Evolutionary conservation across 1,140 invertebrate genomes (phyloP), one percentile per base, ranked within the genome.

Genomic region (Harlomillsia oculata): DNA sequence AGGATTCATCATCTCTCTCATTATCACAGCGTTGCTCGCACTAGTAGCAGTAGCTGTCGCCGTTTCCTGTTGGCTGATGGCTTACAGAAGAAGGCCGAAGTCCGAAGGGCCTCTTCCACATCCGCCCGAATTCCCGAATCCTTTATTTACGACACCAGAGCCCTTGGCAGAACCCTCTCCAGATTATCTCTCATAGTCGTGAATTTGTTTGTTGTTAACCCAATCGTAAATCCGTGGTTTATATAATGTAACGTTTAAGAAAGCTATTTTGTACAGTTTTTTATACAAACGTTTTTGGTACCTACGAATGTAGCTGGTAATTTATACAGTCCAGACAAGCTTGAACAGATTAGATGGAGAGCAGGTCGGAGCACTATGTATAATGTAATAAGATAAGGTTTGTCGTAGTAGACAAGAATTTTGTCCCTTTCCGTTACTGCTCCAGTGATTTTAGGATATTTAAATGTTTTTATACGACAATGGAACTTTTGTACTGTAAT

Each of bases 21-120:
- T 92, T 55, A 85, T 95, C 66, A 94, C 90, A 50, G 89, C 89
- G 18, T 77, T 95, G 40, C 72, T 95, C 67, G 89, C 90, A 37
- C 76, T 95, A 41, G 89, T 94, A 21, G 89, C 90, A 30, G 88
- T 95, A 26, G 90, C 90, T 20, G 87, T 93, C 30, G 89, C 89
- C 40, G 89, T 94, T 21, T 92, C 89, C 34, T 94, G 90, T 72
- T 95, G 89, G 89, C 76, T 94, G 41, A 88, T 94, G 80, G 90
- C 90, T 56, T 93, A 92, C 74, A 75, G 89, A 66, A 80, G 88
- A 60, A 80, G 85, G 66, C 85, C 87, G 44, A 87, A 88, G 67
- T 80, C 82, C 44, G 79, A 85, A 53, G 89, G 89, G 44, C 90
- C 89, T 56, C 77, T 95, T 68, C 89, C 89, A 61, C 90, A 95